These are phyloP conservation scores for Grantiella picta DNA, from an alignment of 2,113 vertebrate species.

Conservation along the genomic window DNA sequence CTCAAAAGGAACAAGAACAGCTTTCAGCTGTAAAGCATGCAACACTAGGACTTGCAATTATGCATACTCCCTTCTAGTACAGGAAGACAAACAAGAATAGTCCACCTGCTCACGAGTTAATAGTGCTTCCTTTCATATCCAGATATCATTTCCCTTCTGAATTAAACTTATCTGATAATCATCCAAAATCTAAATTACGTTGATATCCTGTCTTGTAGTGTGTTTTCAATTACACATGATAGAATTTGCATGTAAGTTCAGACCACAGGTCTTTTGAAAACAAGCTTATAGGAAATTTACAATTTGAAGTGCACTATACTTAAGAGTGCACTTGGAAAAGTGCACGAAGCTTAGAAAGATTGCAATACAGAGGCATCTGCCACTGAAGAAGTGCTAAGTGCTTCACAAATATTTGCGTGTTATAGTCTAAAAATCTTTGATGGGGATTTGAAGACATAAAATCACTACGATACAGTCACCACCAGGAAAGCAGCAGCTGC, in stretches of 20 bases:
- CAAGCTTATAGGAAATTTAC: not conserved
- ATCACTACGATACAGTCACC: not conserved
- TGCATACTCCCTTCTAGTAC: not conserved
- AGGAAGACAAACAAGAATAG: not conserved
- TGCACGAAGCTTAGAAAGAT: not conserved
- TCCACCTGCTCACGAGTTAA: not conserved
- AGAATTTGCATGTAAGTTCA: not conserved
- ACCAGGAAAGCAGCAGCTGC: not conserved
- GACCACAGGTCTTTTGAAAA: not conserved
- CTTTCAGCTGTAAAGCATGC: not conserved
- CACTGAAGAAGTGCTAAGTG: not conserved
- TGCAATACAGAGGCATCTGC: not conserved
- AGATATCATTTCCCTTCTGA: not conserved
- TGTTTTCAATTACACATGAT: not conserved
- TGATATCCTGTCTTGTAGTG: not conserved
- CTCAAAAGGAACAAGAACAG: not conserved
- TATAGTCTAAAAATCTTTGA: not conserved
- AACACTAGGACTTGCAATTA: not conserved
- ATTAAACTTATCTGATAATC: not conserved
- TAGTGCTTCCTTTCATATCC: conserved; percentile 19
- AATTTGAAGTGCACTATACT: not conserved
- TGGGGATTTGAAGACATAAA: not conserved
- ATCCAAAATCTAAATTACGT: not conserved
- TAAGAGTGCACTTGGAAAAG: not conserved
- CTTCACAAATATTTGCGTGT: not conserved